Conservation (phyloP, 37 sponge, comb jelly and placozoan genomes). For the Crambe crambe region DNA sequence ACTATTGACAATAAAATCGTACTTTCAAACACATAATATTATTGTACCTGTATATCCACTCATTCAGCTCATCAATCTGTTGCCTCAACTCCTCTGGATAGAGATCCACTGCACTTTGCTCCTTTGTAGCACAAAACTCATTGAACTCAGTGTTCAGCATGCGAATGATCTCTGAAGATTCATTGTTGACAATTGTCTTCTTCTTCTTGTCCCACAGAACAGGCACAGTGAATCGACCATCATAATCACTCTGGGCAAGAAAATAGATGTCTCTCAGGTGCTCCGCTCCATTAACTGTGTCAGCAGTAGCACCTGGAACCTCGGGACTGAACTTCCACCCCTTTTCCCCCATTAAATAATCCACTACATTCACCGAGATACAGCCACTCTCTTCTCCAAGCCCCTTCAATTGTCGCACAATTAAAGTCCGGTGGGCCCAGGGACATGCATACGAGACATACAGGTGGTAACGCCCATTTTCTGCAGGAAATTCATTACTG, state of each 20-base stretch:
- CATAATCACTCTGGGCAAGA: constrained; percentile 53
- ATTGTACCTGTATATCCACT: constrained; percentile 75
- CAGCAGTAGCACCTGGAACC: constrained; percentile 53
- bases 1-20: too few species aligned
- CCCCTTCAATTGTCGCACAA: constrained; percentile 78
- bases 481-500: constrained; percentile 65
- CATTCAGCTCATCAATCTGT: constrained; percentile 84
- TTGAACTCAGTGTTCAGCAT: constrained; percentile 91
- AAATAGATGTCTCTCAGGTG: constrained; percentile 79
- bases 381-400: constrained; percentile 71
- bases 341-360: constrained; percentile 60
- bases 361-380: constrained; percentile 73
- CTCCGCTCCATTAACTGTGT: constrained; percentile 73
- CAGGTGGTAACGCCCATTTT: constrained; percentile 84
- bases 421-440: constrained; percentile 87
- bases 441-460: constrained; percentile 93
- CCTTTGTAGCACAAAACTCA: constrained; percentile 61
- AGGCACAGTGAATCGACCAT: constrained; percentile 86
- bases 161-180: constrained; percentile 88
- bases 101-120: constrained; percentile 73
- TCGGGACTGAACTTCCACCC: constrained; percentile 83
- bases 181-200: constrained; percentile 85
- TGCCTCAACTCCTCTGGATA: constrained; percentile 76
- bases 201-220: constrained; percentile 84
- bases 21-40: not conserved